A percentile compares a stretch with the other conserved stretches of the same genome.
Evolutionary conservation across 2,888 invertebrate species (phyloP).

Genomic region (Himalopsyche anomala): DNA sequence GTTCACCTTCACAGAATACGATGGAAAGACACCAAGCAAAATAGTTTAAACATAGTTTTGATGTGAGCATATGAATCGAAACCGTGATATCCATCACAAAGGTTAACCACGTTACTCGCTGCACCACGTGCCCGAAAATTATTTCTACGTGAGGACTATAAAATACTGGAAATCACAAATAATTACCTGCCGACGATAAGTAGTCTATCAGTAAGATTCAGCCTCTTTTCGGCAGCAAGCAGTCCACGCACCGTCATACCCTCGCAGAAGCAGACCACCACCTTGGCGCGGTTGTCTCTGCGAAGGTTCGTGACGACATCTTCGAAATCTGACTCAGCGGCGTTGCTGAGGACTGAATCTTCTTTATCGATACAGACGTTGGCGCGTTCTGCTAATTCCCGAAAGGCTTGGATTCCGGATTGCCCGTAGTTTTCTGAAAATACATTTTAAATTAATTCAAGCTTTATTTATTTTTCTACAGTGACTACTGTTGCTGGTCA

Average conservation of each 20-base stretch:
- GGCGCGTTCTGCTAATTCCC: conserved; percentile 80
- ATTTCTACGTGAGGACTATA: no score
- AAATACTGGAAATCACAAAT: neutral
- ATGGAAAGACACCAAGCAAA: no score
- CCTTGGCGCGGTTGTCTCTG: conserved; percentile 76
- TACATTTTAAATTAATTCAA: neutral
- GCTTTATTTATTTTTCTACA: neutral
- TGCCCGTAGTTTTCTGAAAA: conserved; percentile 85
- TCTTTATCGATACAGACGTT: conserved; percentile 85
- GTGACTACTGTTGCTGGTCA: no score
- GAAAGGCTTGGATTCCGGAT: conserved; percentile 85
- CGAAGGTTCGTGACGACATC: conserved; percentile 76
- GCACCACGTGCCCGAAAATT: no score
- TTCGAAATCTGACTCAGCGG: conserved; percentile 77
- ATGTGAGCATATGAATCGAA: no score
- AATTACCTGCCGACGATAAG: conserved; percentile 82
- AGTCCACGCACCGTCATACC: conserved; percentile 83
- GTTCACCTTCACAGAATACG: no score
- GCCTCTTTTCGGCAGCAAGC: conserved; percentile 78
- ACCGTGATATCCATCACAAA: no score
- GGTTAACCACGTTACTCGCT: no score
- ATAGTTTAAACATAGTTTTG: no score
- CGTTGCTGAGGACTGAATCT: conserved; percentile 79
- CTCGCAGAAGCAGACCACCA: conserved; percentile 88
- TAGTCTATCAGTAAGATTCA: conserved; percentile 78